Conservation (phyloP, 2,797 vertebrate species). For the Mormyrus proboscirostris region DNA sequence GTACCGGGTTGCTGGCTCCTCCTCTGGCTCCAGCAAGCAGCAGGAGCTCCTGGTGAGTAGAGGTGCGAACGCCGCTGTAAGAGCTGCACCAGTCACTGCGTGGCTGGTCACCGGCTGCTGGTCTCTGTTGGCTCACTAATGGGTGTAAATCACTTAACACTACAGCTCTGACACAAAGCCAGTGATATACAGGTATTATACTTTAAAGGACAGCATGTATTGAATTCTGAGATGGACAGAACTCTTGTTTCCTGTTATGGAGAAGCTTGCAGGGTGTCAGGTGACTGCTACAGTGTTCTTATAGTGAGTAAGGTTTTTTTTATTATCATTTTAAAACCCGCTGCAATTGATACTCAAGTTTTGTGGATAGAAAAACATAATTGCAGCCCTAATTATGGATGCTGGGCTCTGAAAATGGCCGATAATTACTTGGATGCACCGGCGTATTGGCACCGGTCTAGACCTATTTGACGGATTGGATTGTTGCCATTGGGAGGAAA, state of each 20-base stretch:
- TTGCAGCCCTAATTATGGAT: background rate
- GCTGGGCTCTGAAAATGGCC: background rate
- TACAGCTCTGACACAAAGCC: background rate
- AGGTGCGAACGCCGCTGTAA: background rate
- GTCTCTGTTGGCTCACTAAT: background rate
- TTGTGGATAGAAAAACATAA: background rate
- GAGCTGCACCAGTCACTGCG: background rate
- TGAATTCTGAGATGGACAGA: background rate
- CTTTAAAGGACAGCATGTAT: background rate
- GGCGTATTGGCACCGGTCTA: background rate
- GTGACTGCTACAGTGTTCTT: background rate
- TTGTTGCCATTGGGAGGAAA: background rate
- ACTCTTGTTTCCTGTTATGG: background rate
- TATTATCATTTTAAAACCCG: background rate
- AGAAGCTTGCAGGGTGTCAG: background rate
- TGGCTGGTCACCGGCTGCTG: background rate
- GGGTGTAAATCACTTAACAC: background rate
- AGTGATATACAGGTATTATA: background rate
- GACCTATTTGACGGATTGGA: background rate
- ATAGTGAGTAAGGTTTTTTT: background rate
- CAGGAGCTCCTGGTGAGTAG: constrained; percentile 91
- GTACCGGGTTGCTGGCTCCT: constrained; percentile 76
- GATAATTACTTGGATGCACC: background rate
- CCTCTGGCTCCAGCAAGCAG: constrained; percentile 81
- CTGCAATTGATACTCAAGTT: background rate